Base-by-base conservation (phyloP, 2,888 invertebrate species). In the Drosophila histrio region DNA sequence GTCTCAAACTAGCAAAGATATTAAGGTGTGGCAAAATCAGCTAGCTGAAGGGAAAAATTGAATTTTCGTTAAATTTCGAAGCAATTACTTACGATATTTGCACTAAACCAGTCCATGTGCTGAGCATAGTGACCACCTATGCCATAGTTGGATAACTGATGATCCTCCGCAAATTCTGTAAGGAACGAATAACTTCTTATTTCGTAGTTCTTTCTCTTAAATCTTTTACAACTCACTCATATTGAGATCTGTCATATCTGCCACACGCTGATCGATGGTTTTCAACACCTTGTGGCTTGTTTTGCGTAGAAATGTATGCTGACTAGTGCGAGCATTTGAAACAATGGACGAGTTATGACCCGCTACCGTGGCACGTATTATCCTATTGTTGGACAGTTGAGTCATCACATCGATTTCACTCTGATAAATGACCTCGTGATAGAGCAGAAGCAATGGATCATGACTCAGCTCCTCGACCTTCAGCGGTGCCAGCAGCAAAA, bases 261-360 rank as follows among this genome's bases (percentile, higher is more conserved):
- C 91, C 22, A 94, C 92, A 54, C 94, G 91, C 21, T 82, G 79
- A 77, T 93, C 93, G 19, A 95, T 91, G 1, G 71, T 75, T 6
- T 58, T 41, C 26, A 90, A 30, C 0, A 89, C 75, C 86, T 96
- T 94, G 11, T 98, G 97, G 0, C 8, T 1, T 0, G 67, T 44
- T 2, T 50, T 69, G 0, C 76, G 26, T 0, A 90, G 2, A 28
- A 89, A 90, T 1, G 46, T 53, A 26, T 65, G 63, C 44, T 91
- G 89, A 36, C 90, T 89, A 0, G 87, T 90, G 3, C 91, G 81
- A 0, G 8, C 39, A 1, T 59, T 58, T 2, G 87, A 82, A 0
- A 87, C 71, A 0, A 24, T 0, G 0, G 36, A 39, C 0, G 97
- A 96, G 92, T 97, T 97, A 0, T 96, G 96, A 0, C 97, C 96